Evolutionary conservation across 2,113 vertebrate genomes (phyloP).

Genomic region (Poicephalus gulielmi): DNA sequence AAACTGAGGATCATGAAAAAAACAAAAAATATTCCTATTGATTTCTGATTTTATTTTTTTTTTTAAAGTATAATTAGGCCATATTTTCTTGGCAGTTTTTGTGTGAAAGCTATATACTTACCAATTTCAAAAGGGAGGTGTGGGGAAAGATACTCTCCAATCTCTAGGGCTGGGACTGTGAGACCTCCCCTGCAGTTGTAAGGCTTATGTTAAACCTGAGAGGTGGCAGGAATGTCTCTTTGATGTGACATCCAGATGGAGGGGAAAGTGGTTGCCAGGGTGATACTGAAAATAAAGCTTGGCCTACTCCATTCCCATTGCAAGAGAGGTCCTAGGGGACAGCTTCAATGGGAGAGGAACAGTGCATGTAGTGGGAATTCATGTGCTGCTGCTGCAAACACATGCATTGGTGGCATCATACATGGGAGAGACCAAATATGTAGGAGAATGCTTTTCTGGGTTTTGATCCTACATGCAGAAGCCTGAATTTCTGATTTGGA

Average conservation of each 20-base stretch:
- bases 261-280: neutral
- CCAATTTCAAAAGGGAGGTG: neutral
- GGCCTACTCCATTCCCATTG: neutral
- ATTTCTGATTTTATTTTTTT: neutral
- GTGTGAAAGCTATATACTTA: neutral
- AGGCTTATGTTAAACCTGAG: neutral
- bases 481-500: neutral
- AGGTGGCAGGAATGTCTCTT: neutral
- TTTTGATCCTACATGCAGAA: neutral
- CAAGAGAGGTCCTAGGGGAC: neutral
- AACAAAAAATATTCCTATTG: neutral
- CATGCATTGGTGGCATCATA: accelerated
- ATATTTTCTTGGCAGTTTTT: neutral
- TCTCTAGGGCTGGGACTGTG: neutral
- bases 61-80: neutral
- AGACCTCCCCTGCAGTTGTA: neutral
- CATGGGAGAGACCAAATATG: neutral
- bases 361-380: neutral
- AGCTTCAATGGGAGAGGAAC: neutral
- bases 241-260: slow-evolving; percentile 25
- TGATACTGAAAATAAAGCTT: slow-evolving; percentile 20
- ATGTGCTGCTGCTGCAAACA: neutral
- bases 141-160: neutral
- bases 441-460: accelerated
- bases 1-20: neutral